Evolutionary conservation across 2,888 invertebrate genomes (phyloP).

Genomic region (Trachelus stipa): DNA sequence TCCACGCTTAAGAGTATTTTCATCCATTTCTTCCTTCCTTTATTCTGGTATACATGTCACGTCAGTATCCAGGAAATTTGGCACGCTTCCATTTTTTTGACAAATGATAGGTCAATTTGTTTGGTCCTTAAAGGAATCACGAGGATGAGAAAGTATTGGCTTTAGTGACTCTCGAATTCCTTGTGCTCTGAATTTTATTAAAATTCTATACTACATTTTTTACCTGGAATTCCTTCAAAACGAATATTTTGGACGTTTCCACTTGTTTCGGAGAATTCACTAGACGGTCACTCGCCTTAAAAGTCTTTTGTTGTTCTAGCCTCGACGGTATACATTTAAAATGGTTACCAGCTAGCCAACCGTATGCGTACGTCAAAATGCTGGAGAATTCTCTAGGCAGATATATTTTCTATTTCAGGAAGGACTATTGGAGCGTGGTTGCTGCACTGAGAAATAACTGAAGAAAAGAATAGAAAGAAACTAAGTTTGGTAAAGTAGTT

Average conservation of each 20-base stretch:
- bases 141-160: not conserved
- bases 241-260: not conserved
- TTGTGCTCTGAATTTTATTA: not conserved
- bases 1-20: not conserved
- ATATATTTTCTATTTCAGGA: not conserved
- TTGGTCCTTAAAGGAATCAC: not conserved
- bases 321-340: not conserved
- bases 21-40: not conserved
- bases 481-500: not conserved
- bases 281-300: not conserved
- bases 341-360: not conserved
- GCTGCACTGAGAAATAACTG: not conserved
- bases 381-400: not conserved
- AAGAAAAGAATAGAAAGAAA: not conserved
- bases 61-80: not conserved
- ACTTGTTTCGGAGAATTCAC: not conserved
- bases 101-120: not conserved
- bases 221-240: not conserved
- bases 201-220: not conserved
- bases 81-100: not conserved
- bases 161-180: not conserved
- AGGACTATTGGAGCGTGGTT: not conserved
- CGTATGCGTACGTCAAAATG: not conserved
- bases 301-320: not conserved
- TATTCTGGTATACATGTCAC: not conserved